Evolutionary conservation across 2,797 vertebrate species (phyloP).

Genomic region (Chromobotia macracanthus): DNA sequence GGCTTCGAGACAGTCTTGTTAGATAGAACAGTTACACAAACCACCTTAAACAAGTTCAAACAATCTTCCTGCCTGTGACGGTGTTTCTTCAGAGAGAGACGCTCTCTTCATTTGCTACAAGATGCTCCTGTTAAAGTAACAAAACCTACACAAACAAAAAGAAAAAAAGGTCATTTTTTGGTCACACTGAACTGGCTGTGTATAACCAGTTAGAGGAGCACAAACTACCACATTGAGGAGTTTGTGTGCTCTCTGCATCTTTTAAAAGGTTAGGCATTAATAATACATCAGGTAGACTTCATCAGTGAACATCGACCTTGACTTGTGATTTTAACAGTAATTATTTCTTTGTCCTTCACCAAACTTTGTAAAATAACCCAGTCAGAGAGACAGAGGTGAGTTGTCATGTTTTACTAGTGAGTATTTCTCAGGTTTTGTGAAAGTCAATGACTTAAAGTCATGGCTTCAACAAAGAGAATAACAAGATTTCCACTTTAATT

Average conservation of each 20-base stretch:
- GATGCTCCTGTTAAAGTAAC: constrained; percentile 1
- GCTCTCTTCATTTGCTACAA: constrained; percentile 31
- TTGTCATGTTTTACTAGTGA: not conserved
- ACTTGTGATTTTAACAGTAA: constrained; percentile 38
- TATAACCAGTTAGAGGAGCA: constrained; percentile 15
- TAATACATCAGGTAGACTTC: constrained; percentile 45
- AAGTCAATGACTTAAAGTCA: too few relatives aligned
- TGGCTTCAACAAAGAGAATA: too few relatives aligned
- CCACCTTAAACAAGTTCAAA: not conserved
- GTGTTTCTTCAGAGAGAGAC: not conserved
- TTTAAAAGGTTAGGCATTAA: constrained; percentile 51
- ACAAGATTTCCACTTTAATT: too few relatives aligned
- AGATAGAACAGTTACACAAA: not conserved
- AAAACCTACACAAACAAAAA: not conserved
- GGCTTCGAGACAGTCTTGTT: constrained; percentile 22
- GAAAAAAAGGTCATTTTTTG: constrained; percentile 29
- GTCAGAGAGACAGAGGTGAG: not conserved
- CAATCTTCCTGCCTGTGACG: constrained; percentile 6
- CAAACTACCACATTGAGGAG: constrained; percentile 35
- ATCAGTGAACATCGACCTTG: constrained; percentile 2
- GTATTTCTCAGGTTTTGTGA: not conserved
- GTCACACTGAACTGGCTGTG: not conserved
- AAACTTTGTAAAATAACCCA: constrained; percentile 27
- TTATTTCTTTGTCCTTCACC: constrained; percentile 37
- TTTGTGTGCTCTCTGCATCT: constrained; percentile 50